phyloP scores from a whole-genome alignment of 2,888 invertebrate genomes.

The Brachynemurus nebulosus region DNA sequence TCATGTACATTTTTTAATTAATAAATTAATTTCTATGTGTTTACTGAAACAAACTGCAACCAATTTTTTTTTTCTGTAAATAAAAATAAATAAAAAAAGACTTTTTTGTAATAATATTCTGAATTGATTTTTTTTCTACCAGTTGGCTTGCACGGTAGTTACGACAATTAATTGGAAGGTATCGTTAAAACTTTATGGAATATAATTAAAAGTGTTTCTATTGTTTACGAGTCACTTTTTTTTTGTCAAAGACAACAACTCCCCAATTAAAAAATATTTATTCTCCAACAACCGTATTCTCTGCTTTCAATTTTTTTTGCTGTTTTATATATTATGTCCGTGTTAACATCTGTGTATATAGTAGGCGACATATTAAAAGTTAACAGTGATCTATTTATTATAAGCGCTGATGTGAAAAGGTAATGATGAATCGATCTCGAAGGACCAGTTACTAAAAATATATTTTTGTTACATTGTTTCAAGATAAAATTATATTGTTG shows the following conservation, averaged over 20 bases:
- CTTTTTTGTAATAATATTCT: not conserved
- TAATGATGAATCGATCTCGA: too few relatives aligned
- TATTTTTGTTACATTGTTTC: too few relatives aligned
- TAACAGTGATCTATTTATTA: too few relatives aligned
- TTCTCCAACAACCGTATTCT: not conserved
- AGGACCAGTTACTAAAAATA: too few relatives aligned
- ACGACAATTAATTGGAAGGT: not conserved
- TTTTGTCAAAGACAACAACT: constrained; percentile 6
- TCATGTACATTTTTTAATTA: too few relatives aligned
- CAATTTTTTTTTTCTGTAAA: not conserved
- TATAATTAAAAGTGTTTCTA: constrained; percentile 6
- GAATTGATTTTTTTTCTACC: not conserved
- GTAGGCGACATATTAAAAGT: too few relatives aligned
- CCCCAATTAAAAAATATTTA: constrained; percentile 5
- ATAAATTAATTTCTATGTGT: too few relatives aligned
- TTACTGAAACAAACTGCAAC: too few relatives aligned
- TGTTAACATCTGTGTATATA: too few relatives aligned
- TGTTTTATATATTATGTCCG: too few relatives aligned
- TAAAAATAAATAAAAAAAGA: not conserved
- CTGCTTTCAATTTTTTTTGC: not conserved
- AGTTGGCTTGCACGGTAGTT: not conserved
- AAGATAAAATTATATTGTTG: too few relatives aligned
- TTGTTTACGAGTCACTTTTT: constrained; percentile 3
- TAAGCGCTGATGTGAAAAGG: too few relatives aligned
- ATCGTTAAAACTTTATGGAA: constrained; percentile 5